Conservation (phyloP, 2,888 invertebrate genomes). For the Chloroclystis v-ata region DNA sequence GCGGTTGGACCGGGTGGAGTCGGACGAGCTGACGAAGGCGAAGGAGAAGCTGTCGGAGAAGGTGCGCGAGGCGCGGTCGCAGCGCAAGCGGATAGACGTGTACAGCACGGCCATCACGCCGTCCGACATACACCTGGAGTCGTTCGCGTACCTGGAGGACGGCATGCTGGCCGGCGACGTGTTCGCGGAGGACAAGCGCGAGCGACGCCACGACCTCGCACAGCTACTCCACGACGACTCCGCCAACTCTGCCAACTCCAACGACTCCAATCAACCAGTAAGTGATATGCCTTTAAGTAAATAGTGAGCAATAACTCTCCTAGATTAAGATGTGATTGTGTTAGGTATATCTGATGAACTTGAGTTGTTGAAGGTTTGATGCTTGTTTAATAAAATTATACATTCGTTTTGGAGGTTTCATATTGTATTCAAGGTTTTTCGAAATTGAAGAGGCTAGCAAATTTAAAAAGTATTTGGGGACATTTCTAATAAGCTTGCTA, state of each 20-base stretch:
- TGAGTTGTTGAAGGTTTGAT: slow-evolving; percentile 3
- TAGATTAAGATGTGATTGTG: slow-evolving; percentile 18
- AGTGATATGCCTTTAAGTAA: slow-evolving; percentile 65
- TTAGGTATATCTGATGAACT: slow-evolving; percentile 21
- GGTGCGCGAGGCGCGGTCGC: slow-evolving; percentile 62
- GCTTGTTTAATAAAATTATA: slow-evolving; percentile 31
- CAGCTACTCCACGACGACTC: slow-evolving; percentile 62
- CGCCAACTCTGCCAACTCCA: slow-evolving; percentile 55
- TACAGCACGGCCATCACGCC: slow-evolving; percentile 75
- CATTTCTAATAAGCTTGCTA: slow-evolving; percentile 22
- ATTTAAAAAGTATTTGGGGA: slow-evolving; percentile 27
- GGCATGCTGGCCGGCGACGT: slow-evolving; percentile 68
- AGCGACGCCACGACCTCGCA: slow-evolving; percentile 47
- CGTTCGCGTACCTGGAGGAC: slow-evolving; percentile 74
- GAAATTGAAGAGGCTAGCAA: slow-evolving; percentile 37
- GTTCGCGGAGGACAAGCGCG: slow-evolving; percentile 52
- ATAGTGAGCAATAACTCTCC: slow-evolving; percentile 50
- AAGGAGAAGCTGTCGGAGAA: slow-evolving; percentile 67
- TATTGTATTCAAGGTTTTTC: slow-evolving; percentile 36
- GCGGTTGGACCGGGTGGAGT: slow-evolving; percentile 55
- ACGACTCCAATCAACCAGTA: slow-evolving; percentile 59
- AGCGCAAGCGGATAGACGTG: slow-evolving; percentile 70
- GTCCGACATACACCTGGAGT: slow-evolving; percentile 73
- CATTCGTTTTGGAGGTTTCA: slow-evolving; percentile 36
- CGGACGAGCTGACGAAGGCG: slow-evolving; percentile 64